A percentile compares a stretch with the other conserved stretches of the same genome.
These are phyloP conservation scores for Ophion ventricosus DNA, from an alignment of 2,888 invertebrate species.

Conservation along the genomic window DNA sequence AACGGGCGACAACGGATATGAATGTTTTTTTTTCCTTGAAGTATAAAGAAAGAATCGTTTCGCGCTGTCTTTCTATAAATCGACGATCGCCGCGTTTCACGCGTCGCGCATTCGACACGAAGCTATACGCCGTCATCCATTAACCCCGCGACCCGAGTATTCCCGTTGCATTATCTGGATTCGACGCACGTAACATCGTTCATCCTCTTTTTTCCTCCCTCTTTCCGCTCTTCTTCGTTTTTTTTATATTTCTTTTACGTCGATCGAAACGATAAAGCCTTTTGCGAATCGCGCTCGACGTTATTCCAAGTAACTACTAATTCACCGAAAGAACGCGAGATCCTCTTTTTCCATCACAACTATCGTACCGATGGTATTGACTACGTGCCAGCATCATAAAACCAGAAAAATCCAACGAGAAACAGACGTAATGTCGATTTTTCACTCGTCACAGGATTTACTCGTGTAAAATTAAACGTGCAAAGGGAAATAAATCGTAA, in stretches of 20 bases:
- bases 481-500: background rate
- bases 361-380: conserved; percentile 33
- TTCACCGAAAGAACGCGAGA: conserved; percentile 57
- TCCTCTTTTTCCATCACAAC: conserved; percentile 30
- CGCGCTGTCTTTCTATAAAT: conserved; percentile 54
- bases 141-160: conserved; percentile 46
- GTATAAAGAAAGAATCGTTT: conserved; percentile 31
- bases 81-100: conserved; percentile 45
- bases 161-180: conserved; percentile 57
- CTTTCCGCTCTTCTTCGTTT: conserved; percentile 22
- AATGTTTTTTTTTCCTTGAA: conserved; percentile 22
- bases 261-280: conserved; percentile 66
- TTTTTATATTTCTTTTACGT: conserved; percentile 61
- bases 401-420: conserved; percentile 47
- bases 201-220: conserved; percentile 39
- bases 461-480: background rate
- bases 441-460: conserved; percentile 8
- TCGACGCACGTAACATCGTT: conserved; percentile 60
- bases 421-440: conserved; percentile 45
- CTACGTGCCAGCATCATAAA: conserved; percentile 53
- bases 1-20: conserved; percentile 1
- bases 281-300: conserved; percentile 59
- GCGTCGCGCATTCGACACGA: conserved; percentile 30
- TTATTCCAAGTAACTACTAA: conserved; percentile 63
- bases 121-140: conserved; percentile 56